phyloP scores from a whole-genome alignment of 2,888 invertebrate species.

The Caenorhabditis afra region DNA sequence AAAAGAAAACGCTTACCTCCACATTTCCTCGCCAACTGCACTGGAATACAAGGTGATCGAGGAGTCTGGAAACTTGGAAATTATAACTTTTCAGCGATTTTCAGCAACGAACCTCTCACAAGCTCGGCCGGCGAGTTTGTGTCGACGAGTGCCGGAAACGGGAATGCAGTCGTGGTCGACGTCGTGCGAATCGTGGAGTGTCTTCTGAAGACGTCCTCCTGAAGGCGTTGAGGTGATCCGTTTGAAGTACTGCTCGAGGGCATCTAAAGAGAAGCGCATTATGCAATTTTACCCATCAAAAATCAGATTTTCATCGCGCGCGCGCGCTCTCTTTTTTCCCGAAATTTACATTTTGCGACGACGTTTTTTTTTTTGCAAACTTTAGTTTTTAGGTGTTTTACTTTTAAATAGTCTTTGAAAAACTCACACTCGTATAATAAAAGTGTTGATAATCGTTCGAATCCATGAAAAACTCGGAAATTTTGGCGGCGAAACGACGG shows the following conservation, averaged over 20 bases:
- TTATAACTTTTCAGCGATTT: neutral
- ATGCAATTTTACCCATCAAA: neutral
- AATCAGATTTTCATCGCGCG: neutral
- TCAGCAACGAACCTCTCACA: neutral
- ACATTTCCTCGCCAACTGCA: constrained; percentile 1
- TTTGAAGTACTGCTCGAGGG: constrained; percentile 54
- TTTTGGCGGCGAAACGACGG: constrained; percentile 34
- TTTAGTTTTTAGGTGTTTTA: neutral
- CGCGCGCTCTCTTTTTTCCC: neutral
- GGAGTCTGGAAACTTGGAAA: neutral
- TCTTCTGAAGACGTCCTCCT: constrained; percentile 18
- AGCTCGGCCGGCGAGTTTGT: neutral
- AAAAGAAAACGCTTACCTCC: neutral
- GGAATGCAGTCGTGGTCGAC: constrained; percentile 1
- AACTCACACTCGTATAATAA: constrained; percentile 47
- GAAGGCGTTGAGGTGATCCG: neutral
- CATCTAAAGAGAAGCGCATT: constrained; percentile 33
- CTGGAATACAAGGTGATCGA: neutral
- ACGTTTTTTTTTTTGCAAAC: constrained; percentile 1
- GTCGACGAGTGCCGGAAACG: neutral
- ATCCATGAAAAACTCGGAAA: constrained; percentile 47
- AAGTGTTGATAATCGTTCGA: constrained; percentile 40
- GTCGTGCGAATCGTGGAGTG: constrained; percentile 6
- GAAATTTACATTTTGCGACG: constrained; percentile 1
- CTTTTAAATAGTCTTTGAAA: neutral